phyloP scores from a whole-genome alignment of 2,888 invertebrate species.

The Timandra comae region DNA sequence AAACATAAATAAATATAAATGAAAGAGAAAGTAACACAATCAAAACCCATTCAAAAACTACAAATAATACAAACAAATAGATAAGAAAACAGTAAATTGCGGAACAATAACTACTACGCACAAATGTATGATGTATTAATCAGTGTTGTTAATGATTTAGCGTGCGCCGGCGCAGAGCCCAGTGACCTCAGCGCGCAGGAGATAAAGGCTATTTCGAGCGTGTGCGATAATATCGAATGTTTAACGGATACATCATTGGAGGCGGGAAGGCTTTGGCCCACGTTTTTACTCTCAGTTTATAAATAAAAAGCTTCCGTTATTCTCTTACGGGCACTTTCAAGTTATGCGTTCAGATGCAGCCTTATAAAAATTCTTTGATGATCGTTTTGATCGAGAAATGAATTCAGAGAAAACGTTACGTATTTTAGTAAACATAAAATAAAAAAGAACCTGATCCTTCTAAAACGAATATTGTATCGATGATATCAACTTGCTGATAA shows the following conservation, averaged over 20 bases:
- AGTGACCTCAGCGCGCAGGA: constrained; percentile 69
- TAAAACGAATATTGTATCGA: too few species aligned
- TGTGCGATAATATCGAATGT: constrained; percentile 62
- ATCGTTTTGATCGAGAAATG: too few species aligned
- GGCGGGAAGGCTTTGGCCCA: constrained; percentile 49
- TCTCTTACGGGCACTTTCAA: constrained; percentile 6
- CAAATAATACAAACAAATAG: constrained; percentile 18
- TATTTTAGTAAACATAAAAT: too few species aligned
- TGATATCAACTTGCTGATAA: too few species aligned
- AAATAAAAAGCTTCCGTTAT: constrained; percentile 21
- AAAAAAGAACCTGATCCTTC: too few species aligned
- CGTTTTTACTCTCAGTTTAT: constrained; percentile 35
- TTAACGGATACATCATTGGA: constrained; percentile 57
- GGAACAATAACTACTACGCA: constrained; percentile 43
- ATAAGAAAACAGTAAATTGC: constrained; percentile 30
- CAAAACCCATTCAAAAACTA: too few species aligned
- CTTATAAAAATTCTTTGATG: too few species aligned
- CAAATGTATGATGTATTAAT: constrained; percentile 46
- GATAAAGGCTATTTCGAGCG: constrained; percentile 73
- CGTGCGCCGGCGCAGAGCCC: constrained; percentile 59
- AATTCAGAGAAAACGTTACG: too few species aligned
- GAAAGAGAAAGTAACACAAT: too few species aligned
- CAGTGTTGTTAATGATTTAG: constrained; percentile 54
- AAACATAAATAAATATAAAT: too few species aligned
- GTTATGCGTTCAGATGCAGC: too few species aligned